Percentiles rank a stretch among this genome's conserved stretches.
phyloP scores from a whole-genome alignment of 2,888 invertebrate genomes.

The Cremastinae sp. region DNA sequence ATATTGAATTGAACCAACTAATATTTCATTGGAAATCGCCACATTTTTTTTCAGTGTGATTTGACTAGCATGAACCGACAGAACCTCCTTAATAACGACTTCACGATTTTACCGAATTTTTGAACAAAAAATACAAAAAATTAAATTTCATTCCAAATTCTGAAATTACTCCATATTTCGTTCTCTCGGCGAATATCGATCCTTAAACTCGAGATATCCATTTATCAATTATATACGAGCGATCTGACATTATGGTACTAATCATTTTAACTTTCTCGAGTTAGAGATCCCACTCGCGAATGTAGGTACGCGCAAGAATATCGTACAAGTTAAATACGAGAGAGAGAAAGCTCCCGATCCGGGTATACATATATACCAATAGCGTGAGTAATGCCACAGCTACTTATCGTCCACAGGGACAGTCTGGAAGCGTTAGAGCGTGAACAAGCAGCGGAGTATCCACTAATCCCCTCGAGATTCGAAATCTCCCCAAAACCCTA shows the following conservation, averaged over 20 bases:
- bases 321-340: background rate
- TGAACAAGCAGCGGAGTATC: constrained; percentile 39
- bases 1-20: no score
- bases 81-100: no score
- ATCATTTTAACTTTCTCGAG: background rate
- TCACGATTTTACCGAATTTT: no score
- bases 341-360: constrained; percentile 4
- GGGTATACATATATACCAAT: background rate
- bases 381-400: constrained; percentile 19
- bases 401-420: constrained; percentile 46
- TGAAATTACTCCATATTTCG: background rate
- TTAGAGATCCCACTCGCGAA: no score
- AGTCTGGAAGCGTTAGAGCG: constrained; percentile 34
- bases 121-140: no score
- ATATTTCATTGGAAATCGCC: no score
- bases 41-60: no score
- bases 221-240: no score
- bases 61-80: no score
- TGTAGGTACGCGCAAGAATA: background rate
- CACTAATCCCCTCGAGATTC: constrained; percentile 48
- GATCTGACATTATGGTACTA: background rate
- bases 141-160: no score
- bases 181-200: background rate
- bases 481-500: constrained; percentile 16
- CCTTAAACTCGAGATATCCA: no score